Evolutionary conservation across 2,113 vertebrate genomes (phyloP), one percentile per base, ranked within the genome.

Genomic region (Sphyrna mokarran): DNA sequence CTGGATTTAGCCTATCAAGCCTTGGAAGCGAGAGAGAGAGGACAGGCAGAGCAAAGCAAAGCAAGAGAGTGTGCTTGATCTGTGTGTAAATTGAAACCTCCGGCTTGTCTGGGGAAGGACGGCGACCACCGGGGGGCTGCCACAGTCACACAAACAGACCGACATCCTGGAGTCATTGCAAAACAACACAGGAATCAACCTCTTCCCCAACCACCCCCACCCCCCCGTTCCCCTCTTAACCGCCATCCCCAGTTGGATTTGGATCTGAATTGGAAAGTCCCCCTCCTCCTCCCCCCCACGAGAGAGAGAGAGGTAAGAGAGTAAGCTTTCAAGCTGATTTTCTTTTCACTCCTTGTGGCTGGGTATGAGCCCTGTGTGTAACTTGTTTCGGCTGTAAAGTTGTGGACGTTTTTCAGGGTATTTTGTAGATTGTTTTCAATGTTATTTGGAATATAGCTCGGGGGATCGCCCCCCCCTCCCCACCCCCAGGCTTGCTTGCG

Each of bases 1-100:
- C 89, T 91, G 89, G 58, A 91, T 91, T 66, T 91, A 91, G 89
- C 89, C 89, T 91, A 90, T 94, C 90, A 37, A 40, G 91, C 87
- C 26, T 58, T 61, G 91, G 54, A 40, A 63, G 58, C 23, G 90
- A 22, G 26, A 26, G 91, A 70, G 91, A 63, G 91, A 40, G 90
- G 61, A n/a, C n/a, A 40, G 66, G 26, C 48, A 89, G 23, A 29
- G 70, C 48, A 89, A 26, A 29, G 70, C 48, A 54, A 54, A 54
- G 48, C 48, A 54, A 54, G 48, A 26, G 11, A 89, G 43, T 89
- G 86, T 61, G 87, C 58, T 63, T 63, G 26, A n/a, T 63, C 29
- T 63, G 58, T 66, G 29, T 91, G 89, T 91, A 66, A 91, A 91
- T 33, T 63, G 89, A 91, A 91, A 91, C 89, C 89, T 66, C 89